Conservation (phyloP, 2,888 invertebrate genomes). For the Isotomurus palustris region DNA sequence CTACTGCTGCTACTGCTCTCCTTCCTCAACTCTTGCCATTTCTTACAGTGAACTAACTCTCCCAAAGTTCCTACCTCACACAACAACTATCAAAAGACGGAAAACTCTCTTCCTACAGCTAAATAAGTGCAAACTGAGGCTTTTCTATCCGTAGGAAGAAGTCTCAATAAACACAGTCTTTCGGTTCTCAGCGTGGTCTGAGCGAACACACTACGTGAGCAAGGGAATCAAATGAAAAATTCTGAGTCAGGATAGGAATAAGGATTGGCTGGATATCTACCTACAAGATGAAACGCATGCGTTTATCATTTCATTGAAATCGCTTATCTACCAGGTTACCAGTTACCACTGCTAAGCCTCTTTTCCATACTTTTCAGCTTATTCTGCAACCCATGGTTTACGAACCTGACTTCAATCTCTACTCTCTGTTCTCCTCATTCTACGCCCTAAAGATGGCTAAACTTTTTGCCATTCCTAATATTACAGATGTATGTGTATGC, state of each 20-base stretch:
- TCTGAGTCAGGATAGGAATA: neutral
- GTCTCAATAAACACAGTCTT: too few relatives aligned
- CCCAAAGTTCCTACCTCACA: too few relatives aligned
- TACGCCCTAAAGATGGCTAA: constrained; percentile 12
- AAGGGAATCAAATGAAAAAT: neutral
- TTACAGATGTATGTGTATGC: too few relatives aligned
- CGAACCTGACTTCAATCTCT: constrained; percentile 9
- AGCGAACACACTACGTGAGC: neutral
- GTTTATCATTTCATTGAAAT: constrained; percentile 41
- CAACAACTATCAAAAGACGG: too few relatives aligned
- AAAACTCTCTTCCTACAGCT: too few relatives aligned
- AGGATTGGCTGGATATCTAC: neutral
- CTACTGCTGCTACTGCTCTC: too few relatives aligned
- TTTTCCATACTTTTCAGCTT: constrained; percentile 14
- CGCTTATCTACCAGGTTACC: constrained; percentile 34
- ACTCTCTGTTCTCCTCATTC: constrained; percentile 14
- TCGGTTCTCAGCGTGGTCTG: constrained; percentile 1
- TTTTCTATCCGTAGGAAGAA: too few relatives aligned
- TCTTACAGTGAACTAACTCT: too few relatives aligned
- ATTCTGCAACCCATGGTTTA: constrained; percentile 2
- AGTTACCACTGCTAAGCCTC: constrained; percentile 1
- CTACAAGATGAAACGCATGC: constrained; percentile 35
- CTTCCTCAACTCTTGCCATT: too few relatives aligned
- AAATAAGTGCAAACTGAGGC: too few relatives aligned
- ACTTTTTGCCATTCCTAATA: too few relatives aligned